Evolutionary conservation across 2,888 invertebrate genomes (phyloP).

Genomic region (Thera obeliscata): DNA sequence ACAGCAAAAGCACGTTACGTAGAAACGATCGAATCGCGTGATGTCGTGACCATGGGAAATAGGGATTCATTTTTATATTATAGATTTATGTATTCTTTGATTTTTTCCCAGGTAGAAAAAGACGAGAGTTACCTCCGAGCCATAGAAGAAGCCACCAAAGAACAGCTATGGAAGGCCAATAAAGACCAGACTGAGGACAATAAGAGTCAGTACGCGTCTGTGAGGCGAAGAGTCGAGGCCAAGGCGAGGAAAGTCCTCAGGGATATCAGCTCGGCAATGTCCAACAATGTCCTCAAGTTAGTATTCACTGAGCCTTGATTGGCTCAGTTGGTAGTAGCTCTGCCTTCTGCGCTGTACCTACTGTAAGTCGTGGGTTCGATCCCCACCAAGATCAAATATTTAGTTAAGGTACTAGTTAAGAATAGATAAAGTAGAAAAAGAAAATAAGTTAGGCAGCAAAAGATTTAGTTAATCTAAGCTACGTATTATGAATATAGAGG

Average conservation of each 20-base stretch:
- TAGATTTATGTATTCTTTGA: background rate
- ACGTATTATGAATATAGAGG: no score
- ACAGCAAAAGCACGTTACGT: no score
- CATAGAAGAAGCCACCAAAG: slow-evolving; percentile 88
- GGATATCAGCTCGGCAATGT: slow-evolving; percentile 93
- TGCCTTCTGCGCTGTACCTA: no score
- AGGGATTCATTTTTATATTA: no score
- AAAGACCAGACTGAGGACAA: slow-evolving; percentile 55
- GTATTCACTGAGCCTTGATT: background rate
- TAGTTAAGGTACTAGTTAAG: no score
- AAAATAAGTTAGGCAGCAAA: slow-evolving; percentile 1
- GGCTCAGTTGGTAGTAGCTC: no score
- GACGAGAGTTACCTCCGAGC: slow-evolving; percentile 89
- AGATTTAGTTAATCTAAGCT: no score
- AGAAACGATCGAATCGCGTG: no score
- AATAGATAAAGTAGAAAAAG: background rate
- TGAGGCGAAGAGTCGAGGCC: slow-evolving; percentile 85
- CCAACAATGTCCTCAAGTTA: slow-evolving; percentile 83
- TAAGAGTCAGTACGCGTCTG: slow-evolving; percentile 77
- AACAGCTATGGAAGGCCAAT: slow-evolving; percentile 75
- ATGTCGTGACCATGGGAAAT: no score
- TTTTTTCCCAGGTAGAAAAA: slow-evolving; percentile 83
- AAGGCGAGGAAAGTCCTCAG: slow-evolving; percentile 88
- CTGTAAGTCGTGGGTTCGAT: no score
- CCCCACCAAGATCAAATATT: no score